Conservation (phyloP, 2,797 vertebrate genomes). For the Margarornis squamiger region DNA sequence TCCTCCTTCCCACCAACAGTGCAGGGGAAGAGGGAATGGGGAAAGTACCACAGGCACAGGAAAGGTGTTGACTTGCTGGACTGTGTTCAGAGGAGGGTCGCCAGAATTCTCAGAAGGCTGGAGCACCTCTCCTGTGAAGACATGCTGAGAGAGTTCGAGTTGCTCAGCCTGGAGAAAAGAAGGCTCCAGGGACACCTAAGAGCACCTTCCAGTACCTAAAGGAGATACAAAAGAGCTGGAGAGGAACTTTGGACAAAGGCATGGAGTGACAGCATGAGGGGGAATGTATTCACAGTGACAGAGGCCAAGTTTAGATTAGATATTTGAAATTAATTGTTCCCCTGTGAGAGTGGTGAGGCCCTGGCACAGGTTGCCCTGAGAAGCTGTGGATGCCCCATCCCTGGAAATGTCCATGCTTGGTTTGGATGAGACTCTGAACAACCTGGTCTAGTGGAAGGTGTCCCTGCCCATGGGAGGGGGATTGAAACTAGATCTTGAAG, state of each 20-base stretch:
- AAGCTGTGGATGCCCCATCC: not conserved
- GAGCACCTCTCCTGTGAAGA: not conserved
- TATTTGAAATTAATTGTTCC: not conserved
- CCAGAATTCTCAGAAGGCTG: not conserved
- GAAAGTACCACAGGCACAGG: not conserved
- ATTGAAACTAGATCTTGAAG: not conserved
- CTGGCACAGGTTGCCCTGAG: not conserved
- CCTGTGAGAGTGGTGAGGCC: not conserved
- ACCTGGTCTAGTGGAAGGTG: accelerated
- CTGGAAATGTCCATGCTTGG: not conserved
- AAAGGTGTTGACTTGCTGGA: not conserved
- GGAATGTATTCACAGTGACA: not conserved
- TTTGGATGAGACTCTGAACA: not conserved
- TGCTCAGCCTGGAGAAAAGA: not conserved
- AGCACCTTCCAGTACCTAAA: not conserved
- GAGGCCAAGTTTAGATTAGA: not conserved
- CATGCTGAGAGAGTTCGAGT: not conserved
- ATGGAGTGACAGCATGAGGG: not conserved
- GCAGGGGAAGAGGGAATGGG: not conserved
- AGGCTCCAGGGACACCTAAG: not conserved
- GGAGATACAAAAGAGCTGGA: not conserved
- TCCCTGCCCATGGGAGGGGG: accelerated
- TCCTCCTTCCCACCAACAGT: not conserved
- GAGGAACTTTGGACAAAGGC: not conserved
- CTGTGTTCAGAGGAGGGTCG: not conserved